Conservation (phyloP, 2,888 invertebrate species). For the Lasioglossum marginatum region DNA sequence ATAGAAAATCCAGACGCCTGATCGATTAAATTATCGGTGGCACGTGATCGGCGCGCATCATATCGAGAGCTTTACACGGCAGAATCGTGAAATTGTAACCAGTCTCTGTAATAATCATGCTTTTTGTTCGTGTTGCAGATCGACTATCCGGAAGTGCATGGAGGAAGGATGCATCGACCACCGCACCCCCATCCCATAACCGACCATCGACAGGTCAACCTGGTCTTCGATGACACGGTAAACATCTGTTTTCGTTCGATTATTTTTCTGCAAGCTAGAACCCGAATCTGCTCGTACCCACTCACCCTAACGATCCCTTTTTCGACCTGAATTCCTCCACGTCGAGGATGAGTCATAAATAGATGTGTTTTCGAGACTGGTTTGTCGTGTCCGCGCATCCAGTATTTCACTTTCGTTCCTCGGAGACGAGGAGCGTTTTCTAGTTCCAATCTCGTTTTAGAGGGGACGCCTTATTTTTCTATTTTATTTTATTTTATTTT, state of each 20-base stretch:
- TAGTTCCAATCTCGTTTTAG: not conserved
- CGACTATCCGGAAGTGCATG: constrained; percentile 88
- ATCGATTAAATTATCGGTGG: constrained; percentile 39
- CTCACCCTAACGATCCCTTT: constrained; percentile 1
- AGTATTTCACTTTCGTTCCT: not conserved
- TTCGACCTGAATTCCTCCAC: constrained; percentile 11
- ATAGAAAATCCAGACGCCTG: constrained; percentile 11
- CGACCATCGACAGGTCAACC: constrained; percentile 85
- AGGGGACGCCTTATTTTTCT: not conserved
- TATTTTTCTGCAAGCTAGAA: constrained; percentile 6
- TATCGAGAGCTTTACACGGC: not conserved
- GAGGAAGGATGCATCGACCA: constrained; percentile 85
- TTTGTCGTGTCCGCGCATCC: not conserved
- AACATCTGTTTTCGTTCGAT: constrained; percentile 51
- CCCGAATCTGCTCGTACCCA: not conserved
- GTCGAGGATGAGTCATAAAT: not conserved
- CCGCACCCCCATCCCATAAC: constrained; percentile 83
- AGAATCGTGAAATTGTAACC: not conserved
- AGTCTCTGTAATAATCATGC: not conserved
- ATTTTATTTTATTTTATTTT: too few relatives aligned
- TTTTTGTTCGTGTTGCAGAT: constrained; percentile 85
- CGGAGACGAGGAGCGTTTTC: not conserved
- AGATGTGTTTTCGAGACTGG: not conserved
- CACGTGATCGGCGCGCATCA: not conserved
- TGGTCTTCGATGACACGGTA: constrained; percentile 85